Percentiles rank a stretch among this genome's conserved stretches.
phyloP scores from a whole-genome alignment of 2,888 invertebrate genomes.

The Scaptomyza flava region DNA sequence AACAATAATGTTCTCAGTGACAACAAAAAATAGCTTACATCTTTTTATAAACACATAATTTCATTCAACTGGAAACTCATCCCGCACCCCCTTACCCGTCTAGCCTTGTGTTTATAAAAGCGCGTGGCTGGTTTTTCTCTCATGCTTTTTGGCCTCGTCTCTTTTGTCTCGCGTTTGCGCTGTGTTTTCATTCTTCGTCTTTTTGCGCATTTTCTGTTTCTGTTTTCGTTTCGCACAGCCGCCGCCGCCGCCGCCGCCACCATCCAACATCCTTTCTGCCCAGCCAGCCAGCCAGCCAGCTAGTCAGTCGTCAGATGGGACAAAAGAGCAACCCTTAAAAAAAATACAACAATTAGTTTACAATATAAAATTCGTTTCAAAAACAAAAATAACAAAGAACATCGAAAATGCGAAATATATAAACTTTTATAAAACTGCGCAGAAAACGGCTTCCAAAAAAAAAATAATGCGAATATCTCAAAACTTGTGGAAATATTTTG shows the following conservation, averaged over 20 bases:
- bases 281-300: conserved; percentile 22
- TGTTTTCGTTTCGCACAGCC: conserved; percentile 53
- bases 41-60: conserved; percentile 48
- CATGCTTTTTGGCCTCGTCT: conserved; percentile 43
- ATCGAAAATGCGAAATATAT: conserved; percentile 1
- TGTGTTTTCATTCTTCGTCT: conserved; percentile 57
- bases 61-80: conserved; percentile 61
- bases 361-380: conserved; percentile 11
- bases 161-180: conserved; percentile 77
- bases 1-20: conserved; percentile 11
- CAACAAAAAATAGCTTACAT: conserved; percentile 21
- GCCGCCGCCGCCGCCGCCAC: conserved; percentile 15
- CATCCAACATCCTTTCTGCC: conserved; percentile 57
- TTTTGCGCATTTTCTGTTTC: conserved; percentile 79
- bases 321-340: conserved; percentile 61
- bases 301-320: conserved; percentile 22
- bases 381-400: not conserved
- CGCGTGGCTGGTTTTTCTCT: conserved; percentile 46
- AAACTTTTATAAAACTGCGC: conserved; percentile 33
- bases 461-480: conserved; percentile 11
- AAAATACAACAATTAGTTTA: conserved; percentile 51
- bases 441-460: conserved; percentile 11
- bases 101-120: conserved; percentile 24
- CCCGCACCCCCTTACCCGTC: conserved; percentile 2
- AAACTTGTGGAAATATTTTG: conserved; percentile 28